Base-by-base conservation (phyloP, 2,888 invertebrate genomes). In the Atethmia centrago region DNA sequence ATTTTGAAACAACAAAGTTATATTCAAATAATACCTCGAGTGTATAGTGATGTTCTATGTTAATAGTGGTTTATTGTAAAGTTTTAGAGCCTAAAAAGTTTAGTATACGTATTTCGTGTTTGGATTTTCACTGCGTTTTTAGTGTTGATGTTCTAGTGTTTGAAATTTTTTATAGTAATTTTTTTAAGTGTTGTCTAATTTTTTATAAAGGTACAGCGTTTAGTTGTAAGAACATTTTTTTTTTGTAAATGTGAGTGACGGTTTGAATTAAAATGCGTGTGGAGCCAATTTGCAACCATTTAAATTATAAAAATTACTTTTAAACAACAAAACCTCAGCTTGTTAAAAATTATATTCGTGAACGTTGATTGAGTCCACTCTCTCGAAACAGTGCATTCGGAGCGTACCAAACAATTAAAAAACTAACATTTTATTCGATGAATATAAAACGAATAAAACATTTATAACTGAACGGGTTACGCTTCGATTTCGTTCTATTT, bases 81-180 rank as follows among this genome's bases (percentile, higher is more conserved):
- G 25, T 77, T 76, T 79, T 65, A 77, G 45, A 63, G 51, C 25
- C 59, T 74, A 66, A 55, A 64, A 75, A 83, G 53, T 77, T 67
- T 78, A 76, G 78, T 76, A 77, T 19, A 72, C 51, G 58, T 67
- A 75, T 77, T 78, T 65, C 63, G 83, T 84, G 85, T 83, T 84
- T 79, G 66, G 75, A 74, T 53, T 25, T 86, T 80, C 42, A 25
- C 25, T 40, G 81, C 53, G 77, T 83, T 81, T 76, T 73, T 81
- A 81, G 85, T 84, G 81, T 85, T 84, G 53, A 74, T 75, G 69
- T 83, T 79, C 19, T 72, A 84, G 77, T 80, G 79, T 79, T 73
- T 77, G 21, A 78, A 51, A n/a, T 49, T 36, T 59, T 58, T 14
- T 70, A 64, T 69, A 77, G 12, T 56, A 31, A 58, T 71, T 62